Evolutionary conservation across 2,888 invertebrate genomes (phyloP), one percentile per base, ranked within the genome.

Genomic region (Lasioglossum zephyrum): DNA sequence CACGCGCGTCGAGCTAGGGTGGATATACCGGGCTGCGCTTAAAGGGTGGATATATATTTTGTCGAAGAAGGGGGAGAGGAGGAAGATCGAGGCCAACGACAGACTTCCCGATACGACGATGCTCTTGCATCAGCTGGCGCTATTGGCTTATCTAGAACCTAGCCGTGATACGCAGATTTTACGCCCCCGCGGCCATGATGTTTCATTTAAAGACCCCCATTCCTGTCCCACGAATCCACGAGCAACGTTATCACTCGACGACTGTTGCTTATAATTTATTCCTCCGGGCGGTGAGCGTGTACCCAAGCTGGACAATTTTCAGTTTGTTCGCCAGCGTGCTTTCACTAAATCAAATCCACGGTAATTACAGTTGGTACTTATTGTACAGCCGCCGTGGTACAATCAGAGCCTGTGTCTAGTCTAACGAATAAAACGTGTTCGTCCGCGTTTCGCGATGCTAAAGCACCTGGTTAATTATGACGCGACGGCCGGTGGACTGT

Each of bases 1-100:
- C 70, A 70, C 91, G 81, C 73, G 88, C 88, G 88, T 89, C 88
- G 85, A 88, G 81, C 78, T 82, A 86, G 89, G 91, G 89, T 82
- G 87, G 87, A 82, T 89, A 86, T 70, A 70, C 70, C 79, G 78
- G 63, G 66, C n/a, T 77, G 86, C 79, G 87, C 87, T 89, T 87
- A 86, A 89, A 88, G 83, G 88, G 78, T 77, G 75, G 81, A 78
- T 86, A 78, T 87, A 89, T 87, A 84, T 90, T 85, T 87, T 70
- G 75, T 18, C 31, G 31, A 63, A 31, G 31, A 31, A 31, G 18
- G 18, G 18, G 72, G 72, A 82, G 75, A 73, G 22, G 0, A 82
- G 77, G 73, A 18, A 72, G 41, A 89, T 89, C 85, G 89, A 73
- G 84, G 85, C 41, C 79, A 81, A 89, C 77, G 84, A 77, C 78